Evolutionary conservation across 2,113 vertebrate species (phyloP), one percentile per base, ranked within the genome.

Genomic region (Oreochromis spilurus): DNA sequence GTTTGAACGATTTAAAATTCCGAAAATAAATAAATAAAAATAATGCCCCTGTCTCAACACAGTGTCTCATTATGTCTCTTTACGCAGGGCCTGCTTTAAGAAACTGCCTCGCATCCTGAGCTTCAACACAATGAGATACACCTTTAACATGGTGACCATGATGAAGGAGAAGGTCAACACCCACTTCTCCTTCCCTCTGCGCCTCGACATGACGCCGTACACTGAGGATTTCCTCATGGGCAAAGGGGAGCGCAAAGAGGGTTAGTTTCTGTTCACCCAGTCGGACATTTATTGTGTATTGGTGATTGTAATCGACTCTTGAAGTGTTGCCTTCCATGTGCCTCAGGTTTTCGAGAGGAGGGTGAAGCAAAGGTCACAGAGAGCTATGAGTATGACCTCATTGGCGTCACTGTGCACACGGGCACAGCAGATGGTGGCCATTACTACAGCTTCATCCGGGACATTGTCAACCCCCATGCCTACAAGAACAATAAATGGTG

Each of bases 131-230:
- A 99, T 99, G 99, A 96, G 99, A 19, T 99, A 99, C 52, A 99
- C 99, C 4, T 99, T 99, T 96, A 99, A 99, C 96, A 99, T 99
- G 99, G 99, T 99, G 91, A 99, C 99, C 19, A 99, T 99, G 99
- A 99, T 99, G 99, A 99, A 99, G 95, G 98, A 99, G 88, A 99
- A 99, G 91, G 99, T 99, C 93, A 99, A 99, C 91, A 99, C 99
- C 0, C 99, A 99, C 94, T 99, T 99, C 95, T 99, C 98, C 31
- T 99, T 99, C 92, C 99, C 99, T 1, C 96, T 99, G 91, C 97
- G 98, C 50, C 97, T 99, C 86, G 98, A 99, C 96, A 99, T 99
- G 99, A 99, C 99, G 14, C 98, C 98, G 3, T 99, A 99, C 95
- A 99, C 98, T 2, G 99, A 99, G 96, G 98, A 99, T 95, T 99